Conservation (phyloP, 2,797 vertebrate genomes). For the Gadopsis marmoratus region DNA sequence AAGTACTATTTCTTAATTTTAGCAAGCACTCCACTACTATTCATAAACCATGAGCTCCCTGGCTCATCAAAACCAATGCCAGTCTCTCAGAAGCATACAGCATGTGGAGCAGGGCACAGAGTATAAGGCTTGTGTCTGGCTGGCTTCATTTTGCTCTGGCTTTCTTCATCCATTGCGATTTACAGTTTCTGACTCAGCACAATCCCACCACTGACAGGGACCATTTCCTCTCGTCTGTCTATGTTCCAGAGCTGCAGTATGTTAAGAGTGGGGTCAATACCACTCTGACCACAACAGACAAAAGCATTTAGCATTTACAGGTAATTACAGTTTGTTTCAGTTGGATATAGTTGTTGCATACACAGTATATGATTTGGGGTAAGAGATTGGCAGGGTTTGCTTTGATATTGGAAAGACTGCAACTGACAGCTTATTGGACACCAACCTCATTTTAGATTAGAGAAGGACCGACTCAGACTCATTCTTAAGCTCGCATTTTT, state of each 20-base stretch:
- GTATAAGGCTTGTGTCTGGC: constrained; percentile 35
- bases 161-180: constrained; percentile 49
- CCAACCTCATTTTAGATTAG: neutral
- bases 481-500: neutral
- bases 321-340: constrained; percentile 19
- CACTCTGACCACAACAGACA: constrained; percentile 14
- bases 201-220: constrained; percentile 41
- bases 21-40: constrained; percentile 6
- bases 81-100: constrained; percentile 32
- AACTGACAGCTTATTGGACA: neutral
- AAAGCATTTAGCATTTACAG: constrained; percentile 2
- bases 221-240: constrained; percentile 36
- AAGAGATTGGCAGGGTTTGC: neutral
- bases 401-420: constrained; percentile 11
- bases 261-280: neutral
- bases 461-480: neutral
- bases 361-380: neutral
- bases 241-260: constrained; percentile 35
- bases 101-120: constrained; percentile 29
- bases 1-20: constrained; percentile 30
- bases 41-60: constrained; percentile 47
- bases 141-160: constrained; percentile 5
- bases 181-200: constrained; percentile 69
- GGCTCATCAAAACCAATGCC: constrained; percentile 46
- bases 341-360: neutral